Evolutionary conservation across 2,888 invertebrate genomes (phyloP), one percentile per base, ranked within the genome.

Genomic region (Spilosoma lubricipeda): DNA sequence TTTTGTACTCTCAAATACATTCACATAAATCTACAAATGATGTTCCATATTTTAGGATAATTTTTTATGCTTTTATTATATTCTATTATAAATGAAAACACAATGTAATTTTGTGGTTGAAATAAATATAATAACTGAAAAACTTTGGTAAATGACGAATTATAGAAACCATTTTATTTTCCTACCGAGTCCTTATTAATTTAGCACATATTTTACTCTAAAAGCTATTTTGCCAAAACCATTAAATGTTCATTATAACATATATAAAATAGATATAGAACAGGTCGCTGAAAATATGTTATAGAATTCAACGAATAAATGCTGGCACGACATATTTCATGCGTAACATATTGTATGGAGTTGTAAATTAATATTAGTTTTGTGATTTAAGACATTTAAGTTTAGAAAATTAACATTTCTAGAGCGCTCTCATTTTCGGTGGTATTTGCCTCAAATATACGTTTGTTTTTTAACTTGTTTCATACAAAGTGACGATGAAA

Each of bases 91-190:
- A n/a, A n/a, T 39, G 39, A 45, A 45, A 45, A 20, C 1, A 48
- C 48, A 20, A 48, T 20, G 3, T 1, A 20, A 48, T 52, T 23
- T 52, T 7, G 23, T 45, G 23, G 52, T 20, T 52, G 52, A 52
- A n/a, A n/a, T n/a, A n/a, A n/a, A 52, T 8, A 52, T 0, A 8
- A 23, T 23, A 52, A 52, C 52, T 45, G 45, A 45, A 45, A 45
- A 18, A 18, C 45, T 45, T 45, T 4, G 18, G 3, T 52, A 18
- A 52, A 52, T 23, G 23, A 23, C 23, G 48, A 48, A 45, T 45
- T 45, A 66, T 27, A 27, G 75, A 71, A 74, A 66, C 65, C 13
- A 59, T 79, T 72, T 30, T 67, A 73, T 70, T 75, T 76, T 73
- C 70, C 74, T 78, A 73, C 72, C 68, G 70, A 73, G 48, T 56